A percentile compares a stretch with the other conserved stretches of the same genome.
These are phyloP conservation scores for Tringa solitaria DNA, from an alignment of 2,113 vertebrate genomes.

Conservation along the genomic window DNA sequence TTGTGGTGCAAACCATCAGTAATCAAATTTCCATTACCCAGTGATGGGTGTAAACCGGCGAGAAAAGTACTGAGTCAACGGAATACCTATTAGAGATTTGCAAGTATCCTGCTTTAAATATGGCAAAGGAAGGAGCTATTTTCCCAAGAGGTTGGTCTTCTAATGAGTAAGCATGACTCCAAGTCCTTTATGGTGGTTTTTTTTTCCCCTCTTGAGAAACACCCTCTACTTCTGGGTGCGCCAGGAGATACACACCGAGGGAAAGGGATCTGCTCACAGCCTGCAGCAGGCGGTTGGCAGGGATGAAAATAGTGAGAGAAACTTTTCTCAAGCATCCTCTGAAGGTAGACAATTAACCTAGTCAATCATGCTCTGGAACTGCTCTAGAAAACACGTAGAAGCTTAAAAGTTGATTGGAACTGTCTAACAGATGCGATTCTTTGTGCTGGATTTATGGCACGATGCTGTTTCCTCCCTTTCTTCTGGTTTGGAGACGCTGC, in stretches of 20 bases:
- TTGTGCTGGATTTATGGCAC: background rate
- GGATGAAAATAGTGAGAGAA: background rate
- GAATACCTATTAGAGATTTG: background rate
- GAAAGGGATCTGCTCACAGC: background rate
- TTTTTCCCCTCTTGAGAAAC: background rate
- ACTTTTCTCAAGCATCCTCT: background rate
- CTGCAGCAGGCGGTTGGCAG: background rate
- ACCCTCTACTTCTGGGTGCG: background rate
- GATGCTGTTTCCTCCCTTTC: accelerated
- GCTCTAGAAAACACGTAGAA: background rate
- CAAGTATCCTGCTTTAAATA: background rate
- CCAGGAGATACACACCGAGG: background rate
- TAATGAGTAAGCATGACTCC: background rate
- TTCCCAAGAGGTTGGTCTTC: background rate
- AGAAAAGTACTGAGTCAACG: background rate
- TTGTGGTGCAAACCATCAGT: background rate
- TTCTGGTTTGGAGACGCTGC: background rate
- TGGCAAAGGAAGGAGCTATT: background rate
- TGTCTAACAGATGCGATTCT: background rate
- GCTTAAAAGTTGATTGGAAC: background rate
- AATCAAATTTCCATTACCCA: background rate
- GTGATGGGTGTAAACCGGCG: background rate
- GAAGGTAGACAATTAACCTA: background rate
- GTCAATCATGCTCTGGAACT: background rate
- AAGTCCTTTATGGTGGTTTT: background rate